Base-by-base conservation (phyloP, 1,140 invertebrate species). In the Anastrepha obliqua region DNA sequence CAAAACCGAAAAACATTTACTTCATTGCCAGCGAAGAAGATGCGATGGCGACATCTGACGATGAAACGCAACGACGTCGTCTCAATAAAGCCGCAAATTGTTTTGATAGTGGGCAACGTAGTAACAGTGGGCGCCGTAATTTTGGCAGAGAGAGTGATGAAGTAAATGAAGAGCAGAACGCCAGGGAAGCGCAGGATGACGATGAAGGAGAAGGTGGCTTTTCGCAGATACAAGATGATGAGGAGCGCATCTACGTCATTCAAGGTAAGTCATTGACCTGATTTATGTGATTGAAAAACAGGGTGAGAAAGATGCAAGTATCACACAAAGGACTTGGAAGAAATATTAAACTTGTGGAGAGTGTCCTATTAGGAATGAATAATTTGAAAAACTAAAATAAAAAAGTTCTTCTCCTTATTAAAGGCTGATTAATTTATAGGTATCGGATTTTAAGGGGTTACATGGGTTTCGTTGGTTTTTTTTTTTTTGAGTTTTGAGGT, bases 1-100 rank as follows among this genome's bases (percentile, higher is more conserved):
- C 87, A 87, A 93, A 92, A 39, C 91, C 91, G 1, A 93, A 93
- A 87, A 91, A 93, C 42, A 92, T 93, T 2, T 92, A 93, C 74
- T 91, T 91, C 81, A 92, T 93, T 39, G 89, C 89, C 81, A 89
- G 88, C 20, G 90, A 90, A 3, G 90, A 91, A 9, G 86, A 86
- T 1, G 89, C 89, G 8, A 86, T 86, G n/a, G 20, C 29, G 9
- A 86, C 62, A 60, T 64, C 62, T 51, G 85, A 88, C n/a, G 64
- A 86, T 70, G 78, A 85, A 11, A 29, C 39, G 20, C 60, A 86
- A 62, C 62, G 42, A n/a, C 85, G 85, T 86, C 62, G 47, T 67
- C 86, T 47, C 20, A 42, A 65, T 15, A 86, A 64, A 86, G 59
- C 64, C 62, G 39, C 62, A 55, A 65, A 81, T 58, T 58, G 13